phyloP scores from a whole-genome alignment of 2,797 vertebrate species.

The Myotis pilosus region DNA sequence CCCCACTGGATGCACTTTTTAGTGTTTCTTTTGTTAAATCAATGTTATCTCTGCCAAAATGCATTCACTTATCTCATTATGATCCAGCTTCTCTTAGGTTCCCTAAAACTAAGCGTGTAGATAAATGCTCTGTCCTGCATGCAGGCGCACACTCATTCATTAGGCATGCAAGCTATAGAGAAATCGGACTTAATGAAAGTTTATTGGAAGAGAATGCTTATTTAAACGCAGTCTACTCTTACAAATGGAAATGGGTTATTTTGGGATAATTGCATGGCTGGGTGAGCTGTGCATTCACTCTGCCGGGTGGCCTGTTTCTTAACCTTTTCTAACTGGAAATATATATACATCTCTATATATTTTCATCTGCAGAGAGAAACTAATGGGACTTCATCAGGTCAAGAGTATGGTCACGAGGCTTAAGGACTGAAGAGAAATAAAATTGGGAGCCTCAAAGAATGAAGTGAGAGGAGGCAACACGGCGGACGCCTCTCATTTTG shows the following conservation, averaged over 20 bases:
- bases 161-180: neutral
- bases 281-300: conserved; percentile 33
- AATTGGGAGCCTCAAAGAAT: neutral
- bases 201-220: conserved; percentile 70
- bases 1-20: neutral
- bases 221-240: conserved; percentile 66
- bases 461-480: neutral
- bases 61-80: neutral
- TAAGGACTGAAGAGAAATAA: neutral
- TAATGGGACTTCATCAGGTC: conserved; percentile 54
- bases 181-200: conserved; percentile 57
- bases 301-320: conserved; percentile 56
- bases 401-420: conserved; percentile 27
- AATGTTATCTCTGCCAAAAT: neutral
- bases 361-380: conserved; percentile 42
- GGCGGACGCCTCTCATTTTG: conserved; percentile 44
- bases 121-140: neutral
- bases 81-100: neutral
- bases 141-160: neutral
- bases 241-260: conserved; percentile 69
- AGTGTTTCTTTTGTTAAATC: neutral
- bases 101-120: neutral
- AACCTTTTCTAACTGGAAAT: conserved; percentile 50
- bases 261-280: conserved; percentile 68
- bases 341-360: neutral